Percentiles rank a stretch among this genome's conserved stretches.
phyloP scores from a whole-genome alignment of 2,113 vertebrate genomes.

The Todiramphus saurophagus region DNA sequence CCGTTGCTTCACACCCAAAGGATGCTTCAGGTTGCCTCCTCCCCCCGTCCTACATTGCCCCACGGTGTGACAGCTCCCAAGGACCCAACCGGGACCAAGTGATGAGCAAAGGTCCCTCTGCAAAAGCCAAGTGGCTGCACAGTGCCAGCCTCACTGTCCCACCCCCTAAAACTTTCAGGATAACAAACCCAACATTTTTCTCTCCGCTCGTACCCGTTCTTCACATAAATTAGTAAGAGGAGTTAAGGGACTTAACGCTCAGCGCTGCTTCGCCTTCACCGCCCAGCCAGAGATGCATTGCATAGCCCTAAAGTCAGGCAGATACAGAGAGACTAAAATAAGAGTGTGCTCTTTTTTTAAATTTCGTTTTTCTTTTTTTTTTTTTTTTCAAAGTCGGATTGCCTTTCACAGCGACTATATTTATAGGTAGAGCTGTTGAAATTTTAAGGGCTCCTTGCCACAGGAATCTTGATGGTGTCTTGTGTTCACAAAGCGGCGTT shows the following conservation, averaged over 20 bases:
- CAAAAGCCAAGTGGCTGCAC: neutral
- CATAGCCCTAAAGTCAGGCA: conserved; percentile 24
- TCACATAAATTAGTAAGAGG: neutral
- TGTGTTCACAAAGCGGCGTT: neutral
- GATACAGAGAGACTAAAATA: conserved; percentile 51
- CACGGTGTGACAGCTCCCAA: fast-evolving
- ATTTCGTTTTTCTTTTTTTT: neutral
- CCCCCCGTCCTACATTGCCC: neutral
- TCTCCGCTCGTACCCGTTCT: neutral
- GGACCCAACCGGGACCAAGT: neutral
- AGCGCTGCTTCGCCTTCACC: fast-evolving
- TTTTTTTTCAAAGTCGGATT: neutral
- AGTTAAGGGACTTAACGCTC: neutral
- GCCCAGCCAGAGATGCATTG: neutral
- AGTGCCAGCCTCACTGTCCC: neutral
- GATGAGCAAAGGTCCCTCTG: neutral
- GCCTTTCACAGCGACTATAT: conserved; percentile 36
- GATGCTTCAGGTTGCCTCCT: neutral
- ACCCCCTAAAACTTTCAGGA: neutral
- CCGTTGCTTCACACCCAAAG: neutral
- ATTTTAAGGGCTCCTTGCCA: conserved; percentile 60
- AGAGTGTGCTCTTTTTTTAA: neutral
- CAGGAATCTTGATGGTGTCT: neutral
- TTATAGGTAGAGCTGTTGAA: conserved; percentile 67
- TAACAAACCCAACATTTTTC: fast-evolving